These are phyloP conservation scores for Hyposoter dolosus DNA, from an alignment of 2,888 invertebrate species.

Conservation along the genomic window DNA sequence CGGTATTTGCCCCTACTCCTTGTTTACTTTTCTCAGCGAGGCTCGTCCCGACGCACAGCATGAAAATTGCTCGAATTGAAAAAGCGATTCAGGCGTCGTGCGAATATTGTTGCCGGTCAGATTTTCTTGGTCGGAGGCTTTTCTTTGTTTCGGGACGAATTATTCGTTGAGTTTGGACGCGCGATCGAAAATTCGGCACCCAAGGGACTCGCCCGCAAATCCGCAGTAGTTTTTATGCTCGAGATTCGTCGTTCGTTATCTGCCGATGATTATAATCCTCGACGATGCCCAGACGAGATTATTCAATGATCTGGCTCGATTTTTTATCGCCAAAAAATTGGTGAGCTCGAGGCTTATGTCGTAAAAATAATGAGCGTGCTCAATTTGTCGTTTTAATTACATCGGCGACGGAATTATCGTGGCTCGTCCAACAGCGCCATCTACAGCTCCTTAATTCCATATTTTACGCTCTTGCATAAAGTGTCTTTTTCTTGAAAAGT, in stretches of 20 bases:
- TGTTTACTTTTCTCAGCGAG: conserved; percentile 46
- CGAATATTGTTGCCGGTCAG: background rate
- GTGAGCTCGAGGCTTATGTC: background rate
- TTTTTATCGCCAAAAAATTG: conserved; percentile 1
- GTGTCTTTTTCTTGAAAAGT: background rate
- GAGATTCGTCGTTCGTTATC: background rate
- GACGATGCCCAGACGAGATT: background rate
- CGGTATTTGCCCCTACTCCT: background rate
- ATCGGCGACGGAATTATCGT: background rate
- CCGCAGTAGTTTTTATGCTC: background rate
- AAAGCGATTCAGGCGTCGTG: background rate
- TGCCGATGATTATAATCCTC: background rate
- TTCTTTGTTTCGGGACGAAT: background rate
- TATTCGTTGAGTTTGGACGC: background rate
- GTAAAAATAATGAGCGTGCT: background rate
- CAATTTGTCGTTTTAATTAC: background rate
- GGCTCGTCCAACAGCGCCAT: background rate
- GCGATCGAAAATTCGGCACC: background rate
- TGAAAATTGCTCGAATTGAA: background rate
- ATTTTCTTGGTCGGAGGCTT: background rate
- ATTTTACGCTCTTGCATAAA: background rate
- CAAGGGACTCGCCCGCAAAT: background rate
- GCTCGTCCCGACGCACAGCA: background rate
- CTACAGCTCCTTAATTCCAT: background rate
- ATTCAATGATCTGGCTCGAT: background rate